Evolutionary conservation across 2,888 invertebrate genomes (phyloP).

Genomic region (Meta bourneti): DNA sequence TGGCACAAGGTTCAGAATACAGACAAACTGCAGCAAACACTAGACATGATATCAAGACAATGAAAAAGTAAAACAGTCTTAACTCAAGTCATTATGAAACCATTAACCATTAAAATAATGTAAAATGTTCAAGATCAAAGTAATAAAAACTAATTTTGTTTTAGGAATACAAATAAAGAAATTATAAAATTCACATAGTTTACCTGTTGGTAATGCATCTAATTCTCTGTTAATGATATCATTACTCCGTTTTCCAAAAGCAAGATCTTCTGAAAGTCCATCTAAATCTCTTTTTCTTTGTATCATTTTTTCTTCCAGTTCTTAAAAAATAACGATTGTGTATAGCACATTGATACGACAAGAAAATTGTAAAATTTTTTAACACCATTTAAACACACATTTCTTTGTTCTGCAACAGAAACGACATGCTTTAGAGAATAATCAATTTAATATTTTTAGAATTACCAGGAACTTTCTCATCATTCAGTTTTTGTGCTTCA

Average conservation of each 20-base stretch:
- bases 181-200: not conserved
- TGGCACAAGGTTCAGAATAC: no score
- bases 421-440: not conserved
- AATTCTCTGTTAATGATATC: constrained; percentile 77
- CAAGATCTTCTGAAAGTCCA: constrained; percentile 74
- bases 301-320: constrained; percentile 68
- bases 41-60: not conserved
- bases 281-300: constrained; percentile 69
- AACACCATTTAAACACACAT: not conserved
- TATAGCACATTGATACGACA: not conserved
- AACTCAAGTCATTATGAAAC: not conserved
- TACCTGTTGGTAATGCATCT: constrained; percentile 77
- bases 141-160: not conserved
- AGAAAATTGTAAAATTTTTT: not conserved
- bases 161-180: not conserved
- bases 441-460: not conserved
- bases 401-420: not conserved
- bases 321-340: constrained; percentile 29
- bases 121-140: not conserved
- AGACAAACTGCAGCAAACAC: no score
- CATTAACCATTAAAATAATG: not conserved
- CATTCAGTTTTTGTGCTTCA: constrained; percentile 77
- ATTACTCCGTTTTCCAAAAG: constrained; percentile 69
- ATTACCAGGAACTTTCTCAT: constrained; percentile 77
- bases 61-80: not conserved